Percentiles rank a stretch among this genome's conserved stretches.
Conservation (phyloP, 2,888 invertebrate genomes). For the Amiota communis region DNA sequence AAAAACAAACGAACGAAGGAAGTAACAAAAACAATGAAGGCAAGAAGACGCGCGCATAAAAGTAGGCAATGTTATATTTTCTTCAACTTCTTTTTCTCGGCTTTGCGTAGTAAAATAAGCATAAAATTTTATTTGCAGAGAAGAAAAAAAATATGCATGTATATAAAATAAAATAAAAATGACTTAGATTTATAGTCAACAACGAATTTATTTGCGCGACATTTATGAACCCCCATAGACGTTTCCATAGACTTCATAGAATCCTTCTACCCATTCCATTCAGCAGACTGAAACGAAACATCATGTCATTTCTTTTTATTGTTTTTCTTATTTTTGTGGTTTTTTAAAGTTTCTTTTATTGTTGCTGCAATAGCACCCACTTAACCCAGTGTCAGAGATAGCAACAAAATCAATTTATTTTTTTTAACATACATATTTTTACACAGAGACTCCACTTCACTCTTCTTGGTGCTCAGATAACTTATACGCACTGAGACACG, state of each 20-base stretch:
- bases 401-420: constrained; percentile 16
- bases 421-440: constrained; percentile 1
- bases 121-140: constrained; percentile 20
- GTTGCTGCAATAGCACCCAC: not conserved
- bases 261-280: not conserved
- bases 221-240: not conserved
- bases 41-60: constrained; percentile 51
- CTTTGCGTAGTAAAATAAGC: not conserved
- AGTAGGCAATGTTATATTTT: constrained; percentile 30
- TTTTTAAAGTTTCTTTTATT: not conserved
- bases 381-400: not conserved
- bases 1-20: too few species aligned
- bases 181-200: too few species aligned
- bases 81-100: not conserved
- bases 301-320: not conserved
- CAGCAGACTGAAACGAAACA: too few species aligned
- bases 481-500: too few species aligned
- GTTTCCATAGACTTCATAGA: too few species aligned
- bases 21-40: too few species aligned
- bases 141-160: not conserved
- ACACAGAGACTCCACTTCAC: too few species aligned
- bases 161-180: too few species aligned
- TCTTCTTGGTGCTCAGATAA: too few species aligned
- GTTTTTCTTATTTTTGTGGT: not conserved
- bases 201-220: constrained; percentile 5